Base-by-base conservation (phyloP, 92 coral and sea anemone species). In the Micromussa lordhowensis region DNA sequence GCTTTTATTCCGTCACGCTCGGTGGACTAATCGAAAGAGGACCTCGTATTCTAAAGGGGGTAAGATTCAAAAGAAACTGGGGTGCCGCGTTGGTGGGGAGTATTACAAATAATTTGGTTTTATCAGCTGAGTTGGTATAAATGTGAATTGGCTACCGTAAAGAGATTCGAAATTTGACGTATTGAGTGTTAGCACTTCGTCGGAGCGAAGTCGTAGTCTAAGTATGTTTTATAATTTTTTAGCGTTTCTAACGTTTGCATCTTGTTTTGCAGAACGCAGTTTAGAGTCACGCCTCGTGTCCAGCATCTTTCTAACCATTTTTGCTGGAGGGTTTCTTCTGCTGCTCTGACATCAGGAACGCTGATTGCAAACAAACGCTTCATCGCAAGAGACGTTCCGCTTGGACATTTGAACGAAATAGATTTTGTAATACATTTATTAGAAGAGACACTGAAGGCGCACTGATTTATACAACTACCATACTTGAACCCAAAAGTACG, bases 391-490 rank as follows among this genome's bases (percentile, higher is more conserved):
- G 48, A 31, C 86, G 12, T 64, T 40, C 40, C 18, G 11, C 51
- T 40, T 44, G 78, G 48, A 38, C 28, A n/a, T 34, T 22, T 16
- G 11, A 35, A 48, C 77, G 26, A 21, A 14, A n/a, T n/a, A 53
- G 40, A 66, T 28, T 82, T 82, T 82, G 86, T 63, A 81, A 38
- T 38, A 26, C 77, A 38, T 72, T 68, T 48, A 70, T 32, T 16
- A 51, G 18, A 29, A 69, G 30, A 18, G 31, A 48, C 28, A 63
- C 38, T 22, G 55, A 61, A 16, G 49, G 30, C 48, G 75, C 68
- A 61, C 14, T 82, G 85, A 82, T 82, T 82, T 82, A 82, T 28
- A 48, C 85, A 12, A 22, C 69, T 3, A 66, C 26, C 77, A 10
- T 68, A 78, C 66, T 55, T 19, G 16, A 51, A 78, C 82, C 69